Conservation (phyloP, 2,113 vertebrate genomes). For the Erpornis zantholeuca region DNA sequence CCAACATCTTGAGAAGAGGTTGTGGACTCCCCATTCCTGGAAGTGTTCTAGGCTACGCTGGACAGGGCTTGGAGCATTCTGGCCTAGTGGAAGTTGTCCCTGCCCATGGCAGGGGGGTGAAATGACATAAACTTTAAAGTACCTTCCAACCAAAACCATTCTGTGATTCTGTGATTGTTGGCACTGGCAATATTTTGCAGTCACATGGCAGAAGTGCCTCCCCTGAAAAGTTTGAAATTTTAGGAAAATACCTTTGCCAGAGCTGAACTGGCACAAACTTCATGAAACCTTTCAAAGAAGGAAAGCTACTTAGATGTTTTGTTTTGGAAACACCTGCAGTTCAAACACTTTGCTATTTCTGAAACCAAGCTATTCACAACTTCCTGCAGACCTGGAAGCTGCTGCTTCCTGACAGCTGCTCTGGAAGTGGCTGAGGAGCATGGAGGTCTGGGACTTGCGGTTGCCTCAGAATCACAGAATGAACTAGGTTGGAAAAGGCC, state of each 20-base stretch:
- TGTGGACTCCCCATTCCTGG: background rate
- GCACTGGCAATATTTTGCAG: background rate
- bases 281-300: background rate
- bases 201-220: background rate
- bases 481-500: background rate
- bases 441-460: background rate
- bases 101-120: background rate
- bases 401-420: constrained; percentile 27
- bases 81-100: background rate
- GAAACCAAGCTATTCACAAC: background rate
- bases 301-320: background rate
- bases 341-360: constrained; percentile 4
- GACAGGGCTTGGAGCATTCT: background rate
- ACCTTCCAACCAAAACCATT: background rate
- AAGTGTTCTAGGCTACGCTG: background rate
- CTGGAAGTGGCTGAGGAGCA: background rate
- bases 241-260: background rate
- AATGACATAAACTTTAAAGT: background rate
- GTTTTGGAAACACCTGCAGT: constrained; percentile 20
- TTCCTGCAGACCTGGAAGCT: constrained; percentile 32
- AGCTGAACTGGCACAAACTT: background rate
- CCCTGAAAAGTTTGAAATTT: background rate
- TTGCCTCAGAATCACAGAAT: background rate
- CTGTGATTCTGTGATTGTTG: background rate
- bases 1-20: background rate